A percentile compares a stretch with the other conserved stretches of the same genome.
phyloP scores from a whole-genome alignment of 2,888 invertebrate species.

The Agrochola lota region DNA sequence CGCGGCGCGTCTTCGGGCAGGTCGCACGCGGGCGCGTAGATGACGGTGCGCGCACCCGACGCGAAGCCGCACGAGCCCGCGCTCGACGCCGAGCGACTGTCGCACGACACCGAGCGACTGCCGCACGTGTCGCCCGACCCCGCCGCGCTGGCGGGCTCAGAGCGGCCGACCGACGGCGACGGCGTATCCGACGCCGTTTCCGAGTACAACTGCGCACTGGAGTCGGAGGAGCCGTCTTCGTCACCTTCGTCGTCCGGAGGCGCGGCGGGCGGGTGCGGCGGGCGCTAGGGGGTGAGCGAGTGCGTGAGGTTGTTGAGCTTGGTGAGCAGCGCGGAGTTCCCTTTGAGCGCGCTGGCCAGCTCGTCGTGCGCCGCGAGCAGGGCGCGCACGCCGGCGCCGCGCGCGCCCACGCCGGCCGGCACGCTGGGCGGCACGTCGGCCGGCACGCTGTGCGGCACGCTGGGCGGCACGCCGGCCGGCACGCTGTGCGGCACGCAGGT shows the following conservation, averaged over 20 bases:
- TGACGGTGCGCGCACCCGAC: slow-evolving; percentile 21
- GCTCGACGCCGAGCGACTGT: neutral
- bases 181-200: neutral
- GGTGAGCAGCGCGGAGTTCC: slow-evolving; percentile 50
- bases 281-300: slow-evolving; percentile 50
- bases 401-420: slow-evolving; percentile 76
- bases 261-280: neutral
- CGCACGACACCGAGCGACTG: neutral
- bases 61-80: neutral
- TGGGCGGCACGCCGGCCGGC: slow-evolving; percentile 60
- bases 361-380: slow-evolving; percentile 81
- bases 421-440: slow-evolving; percentile 72
- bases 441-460: slow-evolving; percentile 43
- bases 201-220: neutral
- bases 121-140: neutral
- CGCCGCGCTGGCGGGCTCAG: neutral
- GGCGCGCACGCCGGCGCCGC: slow-evolving; percentile 79
- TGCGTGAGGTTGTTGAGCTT: slow-evolving; percentile 47
- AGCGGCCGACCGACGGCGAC: slow-evolving; percentile 24
- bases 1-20: neutral
- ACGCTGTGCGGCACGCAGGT: slow-evolving; percentile 70
- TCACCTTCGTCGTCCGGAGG: neutral
- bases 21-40: neutral
- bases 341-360: slow-evolving; percentile 64
- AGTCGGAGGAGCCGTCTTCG: neutral